These are phyloP conservation scores for Pseudococcus viburni DNA, from an alignment of 2,888 invertebrate genomes.

Conservation along the genomic window DNA sequence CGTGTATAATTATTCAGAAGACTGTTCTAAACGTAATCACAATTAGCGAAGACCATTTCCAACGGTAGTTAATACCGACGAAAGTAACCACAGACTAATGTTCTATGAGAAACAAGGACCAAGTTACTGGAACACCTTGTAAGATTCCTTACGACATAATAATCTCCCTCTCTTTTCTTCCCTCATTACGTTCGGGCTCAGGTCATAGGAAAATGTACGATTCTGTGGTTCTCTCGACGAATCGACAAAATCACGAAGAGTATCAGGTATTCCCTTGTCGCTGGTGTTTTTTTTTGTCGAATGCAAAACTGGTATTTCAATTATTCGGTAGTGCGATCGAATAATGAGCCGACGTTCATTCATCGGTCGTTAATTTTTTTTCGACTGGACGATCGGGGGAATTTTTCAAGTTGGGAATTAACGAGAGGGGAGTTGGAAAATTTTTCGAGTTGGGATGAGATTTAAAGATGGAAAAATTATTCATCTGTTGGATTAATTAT, in stretches of 20 bases:
- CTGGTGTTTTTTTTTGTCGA: not conserved
- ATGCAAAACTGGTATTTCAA: constrained; percentile 56
- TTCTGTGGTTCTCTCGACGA: constrained; percentile 48
- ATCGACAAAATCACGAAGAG: constrained; percentile 54
- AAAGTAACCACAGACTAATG: constrained; percentile 63
- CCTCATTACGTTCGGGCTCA: constrained; percentile 55
- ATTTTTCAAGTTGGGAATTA: not conserved
- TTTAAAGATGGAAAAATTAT: too few relatives aligned
- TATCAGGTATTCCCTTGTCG: constrained; percentile 53
- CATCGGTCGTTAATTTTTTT: constrained; percentile 44
- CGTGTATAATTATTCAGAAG: constrained; percentile 58
- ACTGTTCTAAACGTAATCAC: constrained; percentile 60
- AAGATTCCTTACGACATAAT: constrained; percentile 64
- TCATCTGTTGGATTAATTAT: too few relatives aligned
- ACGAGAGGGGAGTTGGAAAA: not conserved
- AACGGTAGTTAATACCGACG: constrained; percentile 63
- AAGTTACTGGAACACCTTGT: constrained; percentile 65
- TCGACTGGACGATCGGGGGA: not conserved
- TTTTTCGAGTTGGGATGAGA: not conserved
- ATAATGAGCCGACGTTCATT: constrained; percentile 41
- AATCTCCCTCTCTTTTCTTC: constrained; percentile 57
- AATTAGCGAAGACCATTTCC: constrained; percentile 62
- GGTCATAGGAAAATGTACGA: constrained; percentile 62
- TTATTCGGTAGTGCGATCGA: constrained; percentile 41
- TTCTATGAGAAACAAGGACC: constrained; percentile 64